These are phyloP conservation scores for Sphenodon punctatus DNA, from an alignment of 2,797 vertebrate genomes.

Conservation along the genomic window DNA sequence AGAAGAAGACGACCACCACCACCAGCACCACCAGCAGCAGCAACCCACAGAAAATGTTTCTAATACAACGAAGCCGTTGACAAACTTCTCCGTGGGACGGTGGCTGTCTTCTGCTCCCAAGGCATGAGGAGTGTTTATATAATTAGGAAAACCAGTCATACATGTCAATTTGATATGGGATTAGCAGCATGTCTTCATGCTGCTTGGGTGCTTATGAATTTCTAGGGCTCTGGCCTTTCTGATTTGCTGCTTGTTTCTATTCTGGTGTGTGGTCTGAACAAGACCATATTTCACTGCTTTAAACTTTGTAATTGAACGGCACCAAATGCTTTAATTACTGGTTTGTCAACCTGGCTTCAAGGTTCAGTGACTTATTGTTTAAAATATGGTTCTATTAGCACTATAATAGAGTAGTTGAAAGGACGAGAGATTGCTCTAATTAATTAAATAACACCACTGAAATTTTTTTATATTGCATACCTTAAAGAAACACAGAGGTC, in stretches of 20 bases:
- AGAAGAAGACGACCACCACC: no score
- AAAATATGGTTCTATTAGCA: not conserved
- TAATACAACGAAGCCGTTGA: not conserved
- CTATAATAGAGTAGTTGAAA: not conserved
- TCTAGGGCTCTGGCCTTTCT: not conserved
- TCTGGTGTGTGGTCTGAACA: not conserved
- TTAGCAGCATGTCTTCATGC: no score
- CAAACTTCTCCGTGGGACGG: not conserved
- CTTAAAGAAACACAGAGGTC: not conserved
- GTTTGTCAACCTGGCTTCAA: not conserved
- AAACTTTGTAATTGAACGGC: not conserved
- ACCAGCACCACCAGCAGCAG: no score
- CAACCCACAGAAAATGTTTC: not conserved
- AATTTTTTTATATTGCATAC: not conserved
- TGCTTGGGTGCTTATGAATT: not conserved
- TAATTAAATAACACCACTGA: not conserved
- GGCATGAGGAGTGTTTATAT: not conserved
- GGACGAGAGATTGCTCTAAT: no score
- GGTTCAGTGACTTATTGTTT: not conserved
- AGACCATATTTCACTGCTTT: not conserved
- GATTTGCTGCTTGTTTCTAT: not conserved
- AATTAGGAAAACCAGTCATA: not conserved
- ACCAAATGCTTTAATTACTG: not conserved
- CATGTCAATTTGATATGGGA: not conserved
- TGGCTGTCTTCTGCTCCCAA: not conserved